Evolutionary conservation across 2,797 vertebrate genomes (phyloP).

Genomic region (Leontopithecus rosalia): DNA sequence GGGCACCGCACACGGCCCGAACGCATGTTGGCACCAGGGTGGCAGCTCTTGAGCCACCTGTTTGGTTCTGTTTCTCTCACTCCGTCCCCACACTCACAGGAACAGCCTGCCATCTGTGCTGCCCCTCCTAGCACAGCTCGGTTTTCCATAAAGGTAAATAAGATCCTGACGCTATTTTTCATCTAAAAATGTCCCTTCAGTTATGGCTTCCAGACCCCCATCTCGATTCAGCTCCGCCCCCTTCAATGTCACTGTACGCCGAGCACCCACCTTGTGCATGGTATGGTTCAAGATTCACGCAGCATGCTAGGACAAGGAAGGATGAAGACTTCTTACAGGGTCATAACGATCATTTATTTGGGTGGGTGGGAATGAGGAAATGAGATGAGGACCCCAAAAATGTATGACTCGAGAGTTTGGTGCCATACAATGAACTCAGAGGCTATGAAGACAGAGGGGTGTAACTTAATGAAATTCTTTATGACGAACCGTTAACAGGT

Average conservation of each 20-base stretch:
- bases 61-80: neutral
- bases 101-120: constrained; percentile 62
- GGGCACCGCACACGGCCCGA: neutral
- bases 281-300: fast-evolving
- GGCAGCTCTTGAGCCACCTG: constrained; percentile 50
- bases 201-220: neutral
- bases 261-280: neutral
- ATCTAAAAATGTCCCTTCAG: neutral
- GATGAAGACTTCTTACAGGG: neutral
- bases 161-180: neutral
- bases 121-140: neutral
- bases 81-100: constrained; percentile 45
- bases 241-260: fast-evolving
- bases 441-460: neutral
- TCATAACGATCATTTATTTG: neutral
- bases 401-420: neutral
- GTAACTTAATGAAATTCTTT: neutral
- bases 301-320: neutral
- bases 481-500: neutral
- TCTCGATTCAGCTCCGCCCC: neutral
- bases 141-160: constrained; percentile 21
- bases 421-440: neutral
- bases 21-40: neutral
- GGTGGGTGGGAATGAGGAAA: neutral
- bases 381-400: neutral